A percentile compares a stretch with the other conserved stretches of the same genome.
Conservation (phyloP, 1,140 invertebrate genomes). For the Drosophila rhopaloa region DNA sequence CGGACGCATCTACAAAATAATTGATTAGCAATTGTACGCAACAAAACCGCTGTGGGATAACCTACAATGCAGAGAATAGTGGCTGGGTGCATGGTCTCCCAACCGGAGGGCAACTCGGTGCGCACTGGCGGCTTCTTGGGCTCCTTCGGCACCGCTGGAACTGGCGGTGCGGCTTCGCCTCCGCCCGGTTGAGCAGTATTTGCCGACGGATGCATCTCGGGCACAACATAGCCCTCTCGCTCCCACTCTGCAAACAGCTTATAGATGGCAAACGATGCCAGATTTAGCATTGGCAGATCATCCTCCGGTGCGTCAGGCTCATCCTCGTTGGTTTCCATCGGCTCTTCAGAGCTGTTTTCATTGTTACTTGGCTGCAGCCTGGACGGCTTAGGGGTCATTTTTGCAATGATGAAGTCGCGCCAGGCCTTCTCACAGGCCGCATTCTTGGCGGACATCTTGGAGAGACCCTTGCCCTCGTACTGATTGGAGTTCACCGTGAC, state of each 20-base stretch:
- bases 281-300: conserved; percentile 90
- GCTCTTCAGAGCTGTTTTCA: conserved; percentile 3
- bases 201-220: conserved; percentile 80
- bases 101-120: conserved; percentile 86
- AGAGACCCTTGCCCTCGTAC: conserved; percentile 84
- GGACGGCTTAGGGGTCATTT: conserved; percentile 86
- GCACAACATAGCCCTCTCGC: conserved; percentile 88
- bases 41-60: not conserved
- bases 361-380: conserved; percentile 21
- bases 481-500: conserved; percentile 76
- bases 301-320: conserved; percentile 75
- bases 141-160: conserved; percentile 56
- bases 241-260: conserved; percentile 92
- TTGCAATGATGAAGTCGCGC: conserved; percentile 89
- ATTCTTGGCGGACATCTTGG: conserved; percentile 86
- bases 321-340: conserved; percentile 52
- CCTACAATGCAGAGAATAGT: conserved; percentile 87
- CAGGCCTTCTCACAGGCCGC: conserved; percentile 90
- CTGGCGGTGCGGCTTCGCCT: conserved; percentile 43
- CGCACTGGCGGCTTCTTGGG: conserved; percentile 84
- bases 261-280: conserved; percentile 90
- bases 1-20: conserved; percentile 87
- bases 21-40: not conserved
- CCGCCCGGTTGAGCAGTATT: conserved; percentile 29
- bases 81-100: conserved; percentile 88